phyloP scores from a whole-genome alignment of 1,140 invertebrate species.

The Pararge aegeria region DNA sequence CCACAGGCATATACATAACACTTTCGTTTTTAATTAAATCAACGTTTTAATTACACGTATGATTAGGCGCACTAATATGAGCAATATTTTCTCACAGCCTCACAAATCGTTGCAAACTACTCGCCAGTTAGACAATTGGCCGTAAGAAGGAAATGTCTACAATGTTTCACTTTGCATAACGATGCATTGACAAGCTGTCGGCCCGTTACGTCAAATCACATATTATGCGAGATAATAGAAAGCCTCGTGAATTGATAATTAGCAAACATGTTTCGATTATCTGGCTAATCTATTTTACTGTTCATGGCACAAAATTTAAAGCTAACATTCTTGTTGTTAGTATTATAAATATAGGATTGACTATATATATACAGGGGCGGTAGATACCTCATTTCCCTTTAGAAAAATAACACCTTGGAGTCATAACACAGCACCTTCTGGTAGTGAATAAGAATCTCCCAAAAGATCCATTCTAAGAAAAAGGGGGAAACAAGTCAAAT shows the following conservation, averaged over 20 bases:
- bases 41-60: not conserved
- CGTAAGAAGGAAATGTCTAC: slow-evolving; percentile 26
- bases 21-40: not conserved
- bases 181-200: slow-evolving; percentile 21
- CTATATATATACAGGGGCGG: too few species aligned
- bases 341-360: too few species aligned
- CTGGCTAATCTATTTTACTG: not conserved
- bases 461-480: too few species aligned
- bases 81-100: slow-evolving; percentile 2
- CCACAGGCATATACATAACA: slow-evolving; percentile 5
- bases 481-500: too few species aligned
- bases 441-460: too few species aligned
- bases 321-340: not conserved
- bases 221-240: slow-evolving; percentile 23
- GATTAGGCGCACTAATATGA: not conserved
- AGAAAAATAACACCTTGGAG: too few species aligned
- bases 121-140: slow-evolving; percentile 25
- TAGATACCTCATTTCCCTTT: too few species aligned
- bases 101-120: slow-evolving; percentile 10
- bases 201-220: slow-evolving; percentile 18
- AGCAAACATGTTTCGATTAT: slow-evolving; percentile 13
- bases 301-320: not conserved
- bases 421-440: too few species aligned
- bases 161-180: slow-evolving; percentile 31
- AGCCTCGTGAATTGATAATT: slow-evolving; percentile 25